Conservation (phyloP, 2,888 invertebrate species). For the Macaria liturata region DNA sequence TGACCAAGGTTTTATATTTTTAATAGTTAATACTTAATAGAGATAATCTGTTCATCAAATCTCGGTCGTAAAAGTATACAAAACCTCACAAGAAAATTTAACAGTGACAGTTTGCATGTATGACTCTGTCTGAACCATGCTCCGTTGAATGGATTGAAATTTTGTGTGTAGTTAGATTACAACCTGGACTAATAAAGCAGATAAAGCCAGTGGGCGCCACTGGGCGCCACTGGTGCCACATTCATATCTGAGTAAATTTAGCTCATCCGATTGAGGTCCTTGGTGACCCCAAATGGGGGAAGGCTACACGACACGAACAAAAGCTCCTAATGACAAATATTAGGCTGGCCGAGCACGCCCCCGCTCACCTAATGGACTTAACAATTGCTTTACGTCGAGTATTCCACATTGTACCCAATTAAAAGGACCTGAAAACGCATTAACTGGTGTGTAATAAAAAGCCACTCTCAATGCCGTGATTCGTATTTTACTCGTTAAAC, state of each 20-base stretch:
- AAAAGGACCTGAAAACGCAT: slow-evolving; percentile 52
- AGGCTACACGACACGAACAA: slow-evolving; percentile 61
- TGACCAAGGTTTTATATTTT: too few species aligned
- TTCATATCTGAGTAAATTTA: slow-evolving; percentile 48
- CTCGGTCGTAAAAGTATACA: too few species aligned
- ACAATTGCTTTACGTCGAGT: slow-evolving; percentile 65
- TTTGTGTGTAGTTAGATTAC: too few species aligned
- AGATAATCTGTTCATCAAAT: too few species aligned
- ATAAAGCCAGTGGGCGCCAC: too few species aligned
- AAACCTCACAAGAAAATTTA: too few species aligned
- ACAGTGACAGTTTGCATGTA: too few species aligned
- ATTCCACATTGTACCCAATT: slow-evolving; percentile 56
- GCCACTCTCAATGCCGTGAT: not conserved
- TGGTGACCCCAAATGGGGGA: slow-evolving; percentile 48
- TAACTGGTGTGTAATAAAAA: slow-evolving; percentile 42
- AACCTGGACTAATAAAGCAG: too few species aligned
- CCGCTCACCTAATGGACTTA: slow-evolving; percentile 69
- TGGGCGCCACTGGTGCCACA: too few species aligned
- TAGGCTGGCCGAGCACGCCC: slow-evolving; percentile 59
- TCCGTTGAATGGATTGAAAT: too few species aligned
- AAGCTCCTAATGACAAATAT: slow-evolving; percentile 77
- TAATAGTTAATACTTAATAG: too few species aligned
- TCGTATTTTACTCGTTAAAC: slow-evolving; percentile 21
- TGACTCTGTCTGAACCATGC: too few species aligned
- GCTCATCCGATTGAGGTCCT: slow-evolving; percentile 56